Evolutionary conservation across 2,888 invertebrate species (phyloP).

Genomic region (Amphipoea lucens): DNA sequence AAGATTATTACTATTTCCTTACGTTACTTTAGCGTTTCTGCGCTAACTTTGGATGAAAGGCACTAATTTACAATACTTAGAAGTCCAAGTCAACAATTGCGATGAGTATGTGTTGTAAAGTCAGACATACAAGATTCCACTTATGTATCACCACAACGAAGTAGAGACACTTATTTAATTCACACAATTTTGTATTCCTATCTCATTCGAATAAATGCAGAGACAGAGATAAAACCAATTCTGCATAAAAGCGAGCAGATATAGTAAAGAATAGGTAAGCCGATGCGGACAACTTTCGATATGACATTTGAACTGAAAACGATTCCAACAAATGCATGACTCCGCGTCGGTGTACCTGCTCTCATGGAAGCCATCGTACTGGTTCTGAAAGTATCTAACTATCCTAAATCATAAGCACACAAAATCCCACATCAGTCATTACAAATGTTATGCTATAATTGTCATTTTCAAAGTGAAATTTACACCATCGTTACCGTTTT

Average conservation of each 20-base stretch:
- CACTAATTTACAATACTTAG: conserved; percentile 58
- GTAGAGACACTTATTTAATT: conserved; percentile 68
- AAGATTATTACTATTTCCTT: conserved; percentile 40
- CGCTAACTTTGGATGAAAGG: conserved; percentile 47
- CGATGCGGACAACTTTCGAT: conserved; percentile 51
- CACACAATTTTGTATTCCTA: conserved; percentile 79
- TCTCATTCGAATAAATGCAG: conserved; percentile 89
- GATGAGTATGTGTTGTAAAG: conserved; percentile 72
- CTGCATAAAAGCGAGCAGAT: conserved; percentile 77
- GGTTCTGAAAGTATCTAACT: conserved; percentile 66
- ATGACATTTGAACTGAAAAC: conserved; percentile 29
- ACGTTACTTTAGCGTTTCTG: conserved; percentile 43
- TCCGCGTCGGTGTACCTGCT: conserved; percentile 59
- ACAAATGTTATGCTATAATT: conserved; percentile 82
- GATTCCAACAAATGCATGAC: conserved; percentile 25
- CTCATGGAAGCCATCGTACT: conserved; percentile 68
- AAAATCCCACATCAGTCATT: conserved; percentile 75
- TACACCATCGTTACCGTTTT: conserved; percentile 82
- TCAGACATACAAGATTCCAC: conserved; percentile 69
- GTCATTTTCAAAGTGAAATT: conserved; percentile 85
- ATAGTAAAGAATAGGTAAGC: conserved; percentile 58
- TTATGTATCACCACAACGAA: conserved; percentile 65
- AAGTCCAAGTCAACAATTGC: conserved; percentile 67
- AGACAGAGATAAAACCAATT: conserved; percentile 81
- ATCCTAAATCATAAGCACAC: conserved; percentile 74